Conservation (phyloP, 2,797 vertebrate species). For the Anguilla marmorata region DNA sequence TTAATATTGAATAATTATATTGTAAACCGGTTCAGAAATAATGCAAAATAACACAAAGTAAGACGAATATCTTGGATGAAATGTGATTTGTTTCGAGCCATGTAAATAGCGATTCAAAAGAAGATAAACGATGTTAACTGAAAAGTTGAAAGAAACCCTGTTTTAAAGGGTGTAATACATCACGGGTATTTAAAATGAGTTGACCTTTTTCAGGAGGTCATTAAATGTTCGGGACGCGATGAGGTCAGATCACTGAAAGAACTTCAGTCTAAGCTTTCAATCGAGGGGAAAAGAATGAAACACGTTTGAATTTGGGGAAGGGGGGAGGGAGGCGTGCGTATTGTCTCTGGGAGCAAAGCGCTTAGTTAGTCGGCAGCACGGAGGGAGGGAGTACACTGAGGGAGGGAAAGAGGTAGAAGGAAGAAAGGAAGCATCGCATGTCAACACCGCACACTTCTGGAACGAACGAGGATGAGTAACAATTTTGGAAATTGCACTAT, state of each 20-base stretch:
- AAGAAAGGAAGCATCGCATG: conserved; percentile 13
- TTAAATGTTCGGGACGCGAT: conserved; percentile 15
- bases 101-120: neutral
- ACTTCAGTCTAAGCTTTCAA: conserved; percentile 37
- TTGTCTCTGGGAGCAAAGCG: conserved; percentile 5
- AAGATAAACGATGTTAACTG: conserved; percentile 13
- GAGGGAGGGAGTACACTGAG: conserved; percentile 26
- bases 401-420: conserved; percentile 21
- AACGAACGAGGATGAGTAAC: conserved; percentile 31
- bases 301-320: conserved; percentile 22
- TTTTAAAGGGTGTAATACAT: conserved; percentile 22
- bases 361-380: conserved; percentile 14
- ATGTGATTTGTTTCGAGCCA: neutral
- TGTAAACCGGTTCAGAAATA: neutral
- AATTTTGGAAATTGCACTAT: conserved; percentile 24
- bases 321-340: conserved; percentile 20
- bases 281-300: conserved; percentile 6
- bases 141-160: conserved; percentile 6
- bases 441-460: conserved; percentile 25
- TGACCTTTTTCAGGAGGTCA: conserved; percentile 22
- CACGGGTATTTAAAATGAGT: conserved; percentile 27
- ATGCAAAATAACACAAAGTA: neutral
- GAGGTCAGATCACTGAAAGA: conserved; percentile 32
- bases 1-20: neutral
- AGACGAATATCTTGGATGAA: neutral